These are phyloP conservation scores for Drosophila mettleri DNA, from an alignment of 2,888 invertebrate species.

Conservation along the genomic window DNA sequence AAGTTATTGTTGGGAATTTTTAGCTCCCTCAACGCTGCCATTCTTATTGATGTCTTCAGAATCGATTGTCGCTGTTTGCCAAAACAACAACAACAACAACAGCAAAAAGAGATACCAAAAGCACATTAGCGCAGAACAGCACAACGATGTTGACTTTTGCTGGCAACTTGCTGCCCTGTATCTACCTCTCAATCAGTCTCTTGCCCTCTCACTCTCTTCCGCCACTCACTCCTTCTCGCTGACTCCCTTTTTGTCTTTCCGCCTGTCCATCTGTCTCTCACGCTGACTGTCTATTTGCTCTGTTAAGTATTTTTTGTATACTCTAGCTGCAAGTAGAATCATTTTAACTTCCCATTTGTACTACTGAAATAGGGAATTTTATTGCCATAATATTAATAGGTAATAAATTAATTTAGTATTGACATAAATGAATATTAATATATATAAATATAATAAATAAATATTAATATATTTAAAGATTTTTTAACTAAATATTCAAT, in stretches of 20 bases:
- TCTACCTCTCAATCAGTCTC: not conserved
- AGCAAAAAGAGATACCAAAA: conserved; percentile 26
- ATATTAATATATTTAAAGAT: too few relatives aligned
- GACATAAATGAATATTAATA: too few relatives aligned
- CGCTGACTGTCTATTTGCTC: conserved; percentile 10
- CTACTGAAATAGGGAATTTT: not conserved
- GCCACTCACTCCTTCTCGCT: not conserved
- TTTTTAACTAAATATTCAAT: too few relatives aligned
- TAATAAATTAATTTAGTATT: too few relatives aligned
- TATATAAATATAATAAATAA: too few relatives aligned
- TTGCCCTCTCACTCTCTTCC: not conserved
- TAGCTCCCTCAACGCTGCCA: conserved; percentile 41
- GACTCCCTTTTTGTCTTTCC: not conserved
- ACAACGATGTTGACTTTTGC: conserved; percentile 53
- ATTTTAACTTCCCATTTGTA: not conserved
- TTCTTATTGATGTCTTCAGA: conserved; percentile 58
- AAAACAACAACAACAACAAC: conserved; percentile 25
- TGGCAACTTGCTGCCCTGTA: conserved; percentile 45
- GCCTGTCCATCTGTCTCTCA: conserved; percentile 16
- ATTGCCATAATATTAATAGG: too few relatives aligned
- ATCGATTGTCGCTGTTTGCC: conserved; percentile 61
- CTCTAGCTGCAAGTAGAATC: not conserved
- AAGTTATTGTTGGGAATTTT: conserved; percentile 65
- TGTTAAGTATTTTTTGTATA: conserved; percentile 26
- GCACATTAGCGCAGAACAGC: conserved; percentile 57